phyloP scores from a whole-genome alignment of 2,797 vertebrate genomes.

The Sphaeramia orbicularis region DNA sequence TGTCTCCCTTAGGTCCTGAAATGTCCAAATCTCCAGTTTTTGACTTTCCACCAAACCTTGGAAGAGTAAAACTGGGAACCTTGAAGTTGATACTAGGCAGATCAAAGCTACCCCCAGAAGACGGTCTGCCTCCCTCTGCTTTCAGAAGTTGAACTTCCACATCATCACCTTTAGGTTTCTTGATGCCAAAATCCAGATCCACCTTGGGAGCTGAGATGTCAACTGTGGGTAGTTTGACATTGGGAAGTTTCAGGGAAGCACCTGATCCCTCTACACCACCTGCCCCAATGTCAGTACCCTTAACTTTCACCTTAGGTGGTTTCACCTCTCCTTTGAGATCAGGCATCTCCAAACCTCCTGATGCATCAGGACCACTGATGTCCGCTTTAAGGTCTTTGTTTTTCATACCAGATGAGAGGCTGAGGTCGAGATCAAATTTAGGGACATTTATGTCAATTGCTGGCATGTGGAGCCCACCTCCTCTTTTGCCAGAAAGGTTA shows the following conservation, averaged over 20 bases:
- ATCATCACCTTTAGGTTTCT: constrained; percentile 78
- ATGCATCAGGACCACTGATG: constrained; percentile 21
- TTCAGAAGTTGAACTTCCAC: constrained; percentile 81
- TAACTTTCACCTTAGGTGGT: constrained; percentile 47
- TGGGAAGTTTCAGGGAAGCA: constrained; percentile 79
- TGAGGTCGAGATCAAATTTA: constrained; percentile 69
- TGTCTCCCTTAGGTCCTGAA: constrained; percentile 60
- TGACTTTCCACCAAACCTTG: constrained; percentile 85
- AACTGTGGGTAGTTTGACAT: constrained; percentile 84
- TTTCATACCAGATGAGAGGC: constrained; percentile 59
- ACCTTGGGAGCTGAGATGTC: constrained; percentile 88
- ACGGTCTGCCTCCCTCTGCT: constrained; percentile 77
- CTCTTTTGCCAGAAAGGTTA: constrained; percentile 55
- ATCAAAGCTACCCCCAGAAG: constrained; percentile 83
- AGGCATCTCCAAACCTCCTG: constrained; percentile 54
- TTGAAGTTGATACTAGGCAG: constrained; percentile 83
- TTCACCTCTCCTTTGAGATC: constrained; percentile 56
- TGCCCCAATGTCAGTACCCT: constrained; percentile 34
- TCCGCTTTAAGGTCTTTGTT: constrained; percentile 54
- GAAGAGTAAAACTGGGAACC: constrained; percentile 86
- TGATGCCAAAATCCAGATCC: constrained; percentile 83
- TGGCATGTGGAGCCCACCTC: constrained; percentile 62
- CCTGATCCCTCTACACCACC: constrained; percentile 50
- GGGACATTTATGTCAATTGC: constrained; percentile 70
- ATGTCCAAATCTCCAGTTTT: constrained; percentile 73